phyloP scores from a whole-genome alignment of 2,113 vertebrate species.

The Callithrix jacchus region DNA sequence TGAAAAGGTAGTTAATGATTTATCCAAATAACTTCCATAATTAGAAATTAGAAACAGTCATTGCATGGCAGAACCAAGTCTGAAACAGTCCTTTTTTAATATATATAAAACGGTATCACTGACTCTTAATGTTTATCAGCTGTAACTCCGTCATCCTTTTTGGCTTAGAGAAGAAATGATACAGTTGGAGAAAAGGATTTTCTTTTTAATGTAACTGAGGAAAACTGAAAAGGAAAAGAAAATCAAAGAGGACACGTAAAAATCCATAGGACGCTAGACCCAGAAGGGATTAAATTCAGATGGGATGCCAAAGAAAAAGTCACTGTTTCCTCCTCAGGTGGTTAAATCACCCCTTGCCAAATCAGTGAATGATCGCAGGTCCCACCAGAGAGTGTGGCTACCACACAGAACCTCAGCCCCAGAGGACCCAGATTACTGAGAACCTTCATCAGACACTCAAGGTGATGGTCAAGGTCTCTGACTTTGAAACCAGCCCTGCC shows the following conservation, averaged over 20 bases:
- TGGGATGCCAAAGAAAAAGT: not conserved
- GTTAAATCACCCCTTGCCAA: not conserved
- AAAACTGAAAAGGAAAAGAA: not conserved
- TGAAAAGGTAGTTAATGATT: not conserved
- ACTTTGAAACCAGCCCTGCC: not conserved
- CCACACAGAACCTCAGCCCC: not conserved
- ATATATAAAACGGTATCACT: not conserved
- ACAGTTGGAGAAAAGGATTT: not conserved
- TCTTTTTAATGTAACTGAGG: not conserved
- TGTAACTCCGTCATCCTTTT: not conserved
- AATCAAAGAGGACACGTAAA: not conserved
- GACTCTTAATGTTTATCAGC: not conserved
- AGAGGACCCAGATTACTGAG: not conserved
- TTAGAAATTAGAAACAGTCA: slow-evolving; percentile 27
- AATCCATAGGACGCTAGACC: not conserved
- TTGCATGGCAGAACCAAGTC: not conserved
- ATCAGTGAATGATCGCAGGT: not conserved
- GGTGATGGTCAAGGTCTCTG: not conserved
- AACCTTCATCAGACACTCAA: not conserved
- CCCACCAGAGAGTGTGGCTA: not conserved
- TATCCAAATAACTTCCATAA: not conserved
- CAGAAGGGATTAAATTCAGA: not conserved
- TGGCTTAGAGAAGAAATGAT: not conserved
- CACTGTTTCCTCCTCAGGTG: not conserved
- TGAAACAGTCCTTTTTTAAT: not conserved